Evolutionary conservation across 2,888 invertebrate genomes (phyloP), one percentile per base, ranked within the genome.

Genomic region (Campoplex nolae): DNA sequence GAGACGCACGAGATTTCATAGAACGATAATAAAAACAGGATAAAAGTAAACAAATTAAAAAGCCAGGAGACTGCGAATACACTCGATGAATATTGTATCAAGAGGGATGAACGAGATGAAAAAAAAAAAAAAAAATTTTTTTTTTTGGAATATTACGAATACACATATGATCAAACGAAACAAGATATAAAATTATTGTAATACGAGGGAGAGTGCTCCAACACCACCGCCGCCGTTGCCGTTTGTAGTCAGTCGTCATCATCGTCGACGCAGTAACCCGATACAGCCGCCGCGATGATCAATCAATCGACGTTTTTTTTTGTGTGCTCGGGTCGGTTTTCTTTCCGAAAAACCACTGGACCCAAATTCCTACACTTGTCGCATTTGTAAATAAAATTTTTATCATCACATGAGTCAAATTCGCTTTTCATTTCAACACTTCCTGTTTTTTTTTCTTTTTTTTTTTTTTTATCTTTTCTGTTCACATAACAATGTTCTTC

Each of bases 361-460:
- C 89, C 92, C 90, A 91, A 93, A 93, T 93, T 93, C 93, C 93
- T 93, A 94, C 92, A 94, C 93, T 93, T 93, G 93, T 94, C 93
- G 93, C 93, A 94, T 93, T 94, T 93, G 94, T 94, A 94, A 94
- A 94, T 94, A 94, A 94, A 94, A 93, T 94, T 94, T 93, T 93
- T 94, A 94, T 93, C 93, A 93, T 93, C 93, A 93, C 93, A 93
- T 91, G 89, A 90, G 65, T 28, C 38, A 62, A 51, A 48, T 56
- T 51, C 35, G 67, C 48, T 58, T 82, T 62, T 32, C 45, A 28
- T 70, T 71, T 42, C n/a, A 70, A 71, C 23, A 11, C n/a, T 28
- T 7, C 48, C 45, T 28, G 11, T 32, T 16, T 51, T 71, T 28
- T 7, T 23, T 23, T 28, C 0, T 23, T 23, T 23, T 23, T 23